phyloP scores from a whole-genome alignment of 2,797 vertebrate genomes.

The Coccyzus lansbergi region DNA sequence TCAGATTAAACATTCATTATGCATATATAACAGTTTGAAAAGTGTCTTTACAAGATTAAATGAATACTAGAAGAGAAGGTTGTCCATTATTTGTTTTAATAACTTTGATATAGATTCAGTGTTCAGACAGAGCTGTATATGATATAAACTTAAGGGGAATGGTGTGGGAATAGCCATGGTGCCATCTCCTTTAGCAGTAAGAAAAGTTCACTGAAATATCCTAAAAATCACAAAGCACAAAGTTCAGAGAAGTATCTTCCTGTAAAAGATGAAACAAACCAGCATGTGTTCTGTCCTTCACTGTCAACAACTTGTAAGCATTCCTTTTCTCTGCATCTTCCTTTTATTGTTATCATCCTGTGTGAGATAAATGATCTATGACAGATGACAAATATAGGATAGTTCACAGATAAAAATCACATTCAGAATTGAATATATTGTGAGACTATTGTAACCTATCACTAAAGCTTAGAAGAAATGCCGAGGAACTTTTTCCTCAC shows the following conservation, averaged over 20 bases:
- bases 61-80: background rate
- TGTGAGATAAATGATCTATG: conserved; percentile 44
- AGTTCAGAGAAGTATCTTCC: background rate
- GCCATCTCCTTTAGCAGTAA: background rate
- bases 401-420: conserved; percentile 17
- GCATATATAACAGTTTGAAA: background rate
- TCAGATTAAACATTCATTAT: background rate
- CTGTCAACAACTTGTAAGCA: conserved; percentile 16
- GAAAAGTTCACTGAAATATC: background rate
- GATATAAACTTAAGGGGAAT: background rate
- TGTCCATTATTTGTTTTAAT: background rate
- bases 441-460: background rate
- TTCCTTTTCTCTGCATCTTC: background rate
- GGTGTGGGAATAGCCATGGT: background rate
- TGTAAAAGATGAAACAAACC: background rate
- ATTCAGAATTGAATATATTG: background rate
- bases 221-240: background rate
- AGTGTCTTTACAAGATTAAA: background rate
- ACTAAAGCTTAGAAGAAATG: background rate
- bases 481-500: background rate
- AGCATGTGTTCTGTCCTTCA: background rate
- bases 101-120: background rate
- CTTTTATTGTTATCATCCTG: background rate
- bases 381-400: conserved; percentile 21
- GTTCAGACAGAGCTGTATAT: background rate